Percentiles rank a stretch among this genome's conserved stretches.
phyloP scores from a whole-genome alignment of 2,888 invertebrate species.

The Laspeyria flexula region DNA sequence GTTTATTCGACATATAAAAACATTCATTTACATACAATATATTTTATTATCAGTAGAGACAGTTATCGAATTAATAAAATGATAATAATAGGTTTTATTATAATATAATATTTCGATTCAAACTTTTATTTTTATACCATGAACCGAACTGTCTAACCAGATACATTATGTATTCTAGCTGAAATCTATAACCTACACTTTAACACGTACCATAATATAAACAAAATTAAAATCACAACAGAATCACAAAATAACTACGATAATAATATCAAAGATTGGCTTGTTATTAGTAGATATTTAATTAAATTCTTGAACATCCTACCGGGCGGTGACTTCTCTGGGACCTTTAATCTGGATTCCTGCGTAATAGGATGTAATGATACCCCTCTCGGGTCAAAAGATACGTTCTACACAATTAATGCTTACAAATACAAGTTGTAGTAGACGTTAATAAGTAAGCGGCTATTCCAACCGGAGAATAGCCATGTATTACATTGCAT shows the following conservation, averaged over 20 bases:
- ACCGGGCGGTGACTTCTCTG: slow-evolving; percentile 34
- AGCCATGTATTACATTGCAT: too few species aligned
- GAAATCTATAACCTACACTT: too few species aligned
- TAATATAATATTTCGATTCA: too few species aligned
- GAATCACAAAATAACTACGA: slow-evolving; percentile 27
- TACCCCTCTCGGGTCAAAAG: slow-evolving; percentile 22
- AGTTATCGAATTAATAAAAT: too few species aligned
- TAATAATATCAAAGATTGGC: slow-evolving; percentile 33
- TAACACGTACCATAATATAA: slow-evolving; percentile 16
- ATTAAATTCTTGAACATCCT: slow-evolving; percentile 52
- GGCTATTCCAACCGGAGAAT: too few species aligned
- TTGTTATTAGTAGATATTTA: slow-evolving; percentile 46
- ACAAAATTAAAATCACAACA: slow-evolving; percentile 31
- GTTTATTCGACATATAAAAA: background rate
- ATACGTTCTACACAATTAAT: slow-evolving; percentile 17
- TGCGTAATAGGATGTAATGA: slow-evolving; percentile 38
- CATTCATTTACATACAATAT: background rate
- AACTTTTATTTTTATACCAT: too few species aligned
- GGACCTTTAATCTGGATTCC: slow-evolving; percentile 57
- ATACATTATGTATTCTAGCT: too few species aligned
- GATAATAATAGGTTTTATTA: too few species aligned
- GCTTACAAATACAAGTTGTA: slow-evolving; percentile 8
- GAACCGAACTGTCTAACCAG: too few species aligned
- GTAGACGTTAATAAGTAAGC: background rate
- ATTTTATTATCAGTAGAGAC: too few species aligned